These are phyloP conservation scores for Schizopygopsis pylzovi DNA, from an alignment of 2,797 vertebrate species.

Conservation along the genomic window DNA sequence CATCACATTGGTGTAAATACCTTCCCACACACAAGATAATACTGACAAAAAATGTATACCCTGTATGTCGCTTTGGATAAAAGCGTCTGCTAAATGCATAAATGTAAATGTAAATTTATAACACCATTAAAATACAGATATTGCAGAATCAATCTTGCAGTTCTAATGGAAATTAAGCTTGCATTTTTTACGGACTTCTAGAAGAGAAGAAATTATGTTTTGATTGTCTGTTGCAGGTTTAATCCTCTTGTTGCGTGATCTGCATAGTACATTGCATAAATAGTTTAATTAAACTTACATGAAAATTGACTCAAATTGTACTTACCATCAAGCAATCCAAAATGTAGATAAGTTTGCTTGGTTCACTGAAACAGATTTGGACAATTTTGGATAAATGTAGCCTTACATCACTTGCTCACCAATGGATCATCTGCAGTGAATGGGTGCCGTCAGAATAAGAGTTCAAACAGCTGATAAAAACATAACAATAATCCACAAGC, in stretches of 20 bases:
- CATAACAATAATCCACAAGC: too few relatives aligned
- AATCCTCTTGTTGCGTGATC: background rate
- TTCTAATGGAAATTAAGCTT: background rate
- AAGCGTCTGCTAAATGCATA: too few relatives aligned
- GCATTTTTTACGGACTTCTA: background rate
- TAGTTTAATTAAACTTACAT: background rate
- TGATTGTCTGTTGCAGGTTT: background rate
- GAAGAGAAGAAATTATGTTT: background rate
- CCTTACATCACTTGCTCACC: background rate
- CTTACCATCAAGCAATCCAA: background rate
- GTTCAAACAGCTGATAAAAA: background rate
- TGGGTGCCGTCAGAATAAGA: background rate
- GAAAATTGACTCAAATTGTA: background rate
- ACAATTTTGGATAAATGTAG: background rate
- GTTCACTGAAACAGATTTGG: background rate
- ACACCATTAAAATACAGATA: background rate
- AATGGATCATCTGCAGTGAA: background rate
- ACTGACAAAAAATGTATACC: too few relatives aligned
- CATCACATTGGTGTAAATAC: conserved; percentile 26
- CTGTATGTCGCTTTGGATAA: too few relatives aligned
- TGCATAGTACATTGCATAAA: background rate
- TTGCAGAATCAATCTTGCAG: background rate
- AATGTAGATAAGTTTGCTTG: background rate
- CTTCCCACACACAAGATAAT: background rate
- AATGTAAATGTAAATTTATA: too few relatives aligned